Evolutionary conservation across 2,113 vertebrate species (phyloP), one percentile per base, ranked within the genome.

Genomic region (Calcarius ornatus): DNA sequence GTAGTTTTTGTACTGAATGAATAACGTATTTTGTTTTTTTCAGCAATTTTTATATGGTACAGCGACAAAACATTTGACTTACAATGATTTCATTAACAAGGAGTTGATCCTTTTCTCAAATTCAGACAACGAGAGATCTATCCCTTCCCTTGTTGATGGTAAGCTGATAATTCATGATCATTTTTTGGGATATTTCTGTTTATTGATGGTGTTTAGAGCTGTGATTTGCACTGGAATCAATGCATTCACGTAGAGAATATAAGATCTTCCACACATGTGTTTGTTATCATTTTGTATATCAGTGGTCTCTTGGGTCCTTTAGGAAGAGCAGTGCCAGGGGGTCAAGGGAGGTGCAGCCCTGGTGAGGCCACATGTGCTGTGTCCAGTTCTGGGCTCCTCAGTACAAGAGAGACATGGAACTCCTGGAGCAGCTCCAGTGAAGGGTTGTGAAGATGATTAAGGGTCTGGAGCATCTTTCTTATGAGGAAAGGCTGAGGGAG

Each of bases 31-130:
- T 95, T n/a, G 1, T 54, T 96, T 97, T 96, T 98, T 96, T 45
- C 97, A 99, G 99, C 98, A 99, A 99, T 99, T 98, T 97, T 97
- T 99, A 23, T 99, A 99, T 95, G 99, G 99, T 76, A 99, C 98
- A 70, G 98, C 98, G 86, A 98, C 99, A 81, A 98, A 98, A 48
- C 98, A 99, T 97, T 98, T 99, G 93, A 99, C 99, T 84, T 99
- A 99, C 97, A 99, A 99, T 72, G 99, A 99, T 97, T 99, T 99
- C 97, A 99, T 99, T 98, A 99, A 99, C 97, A 99, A 99, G 96
- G 99, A 99, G 96, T 97, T 99, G 95, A 99, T 99, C 94, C 98
- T 99, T 37, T 99, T 99, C 97, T 99, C 99, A 93, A 99, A 99
- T 96, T 99, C 99, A 15, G 99, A 99, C 98, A 99, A 99, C 2